phyloP scores from a whole-genome alignment of 2,797 vertebrate species.

The Arnoldichthys spilopterus region DNA sequence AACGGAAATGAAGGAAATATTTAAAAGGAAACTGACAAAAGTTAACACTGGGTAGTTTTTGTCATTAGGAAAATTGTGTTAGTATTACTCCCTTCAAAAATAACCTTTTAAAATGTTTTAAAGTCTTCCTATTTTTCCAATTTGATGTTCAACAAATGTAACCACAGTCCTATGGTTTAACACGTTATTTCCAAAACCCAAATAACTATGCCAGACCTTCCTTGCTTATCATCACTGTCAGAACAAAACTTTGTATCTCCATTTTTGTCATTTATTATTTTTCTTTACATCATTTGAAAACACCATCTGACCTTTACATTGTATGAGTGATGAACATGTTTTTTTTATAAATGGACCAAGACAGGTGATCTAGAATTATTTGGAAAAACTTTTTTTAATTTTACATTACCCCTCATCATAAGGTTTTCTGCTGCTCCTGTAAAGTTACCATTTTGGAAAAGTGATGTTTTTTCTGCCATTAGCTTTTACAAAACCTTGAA shows the following conservation, averaged over 20 bases:
- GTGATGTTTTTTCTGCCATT: not conserved
- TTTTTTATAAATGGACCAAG: too few relatives aligned
- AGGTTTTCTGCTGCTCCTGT: too few relatives aligned
- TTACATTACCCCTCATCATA: too few relatives aligned
- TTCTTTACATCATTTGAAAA: too few relatives aligned
- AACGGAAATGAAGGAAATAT: not conserved
- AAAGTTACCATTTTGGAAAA: too few relatives aligned
- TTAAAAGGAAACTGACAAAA: constrained; percentile 43
- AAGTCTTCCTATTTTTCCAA: not conserved
- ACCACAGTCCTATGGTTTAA: not conserved
- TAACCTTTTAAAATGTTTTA: not conserved
- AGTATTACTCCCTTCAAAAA: not conserved
- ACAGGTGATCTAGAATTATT: too few relatives aligned
- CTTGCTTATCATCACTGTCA: too few relatives aligned
- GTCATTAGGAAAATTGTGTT: constrained; percentile 1
- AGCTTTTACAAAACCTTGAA: not conserved
- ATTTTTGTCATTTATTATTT: too few relatives aligned
- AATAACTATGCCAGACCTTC: not conserved
- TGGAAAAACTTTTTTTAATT: too few relatives aligned
- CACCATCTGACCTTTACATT: too few relatives aligned
- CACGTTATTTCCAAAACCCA: not conserved
- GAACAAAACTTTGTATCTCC: too few relatives aligned
- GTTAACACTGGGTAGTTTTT: constrained; percentile 33
- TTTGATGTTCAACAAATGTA: not conserved
- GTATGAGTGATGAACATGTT: too few relatives aligned